Conservation (phyloP, 2,888 invertebrate genomes). For the Enchytraeus crypticus region DNA sequence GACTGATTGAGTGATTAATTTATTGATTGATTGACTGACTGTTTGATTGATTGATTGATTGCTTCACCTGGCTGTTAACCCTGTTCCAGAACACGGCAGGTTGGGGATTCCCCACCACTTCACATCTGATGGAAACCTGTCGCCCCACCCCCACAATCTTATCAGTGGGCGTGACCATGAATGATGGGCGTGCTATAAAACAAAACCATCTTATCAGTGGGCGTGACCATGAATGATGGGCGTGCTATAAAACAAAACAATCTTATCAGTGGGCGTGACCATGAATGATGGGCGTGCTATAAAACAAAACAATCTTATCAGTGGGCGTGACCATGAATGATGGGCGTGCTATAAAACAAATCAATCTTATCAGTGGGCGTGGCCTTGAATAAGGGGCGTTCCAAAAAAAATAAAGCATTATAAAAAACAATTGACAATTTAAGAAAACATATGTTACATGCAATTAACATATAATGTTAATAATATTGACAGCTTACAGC, state of each 20-base stretch:
- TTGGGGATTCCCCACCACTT: constrained; percentile 27
- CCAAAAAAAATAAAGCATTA: too few relatives aligned
- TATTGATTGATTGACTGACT: too few relatives aligned
- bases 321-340: constrained; percentile 24
- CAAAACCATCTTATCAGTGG: constrained; percentile 26
- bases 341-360: constrained; percentile 45
- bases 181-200: constrained; percentile 42
- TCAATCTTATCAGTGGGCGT: too few relatives aligned
- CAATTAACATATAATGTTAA: too few relatives aligned
- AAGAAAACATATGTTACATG: too few relatives aligned
- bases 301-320: constrained; percentile 42
- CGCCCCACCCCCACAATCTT: constrained; percentile 26
- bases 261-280: constrained; percentile 24
- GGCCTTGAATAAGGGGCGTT: too few relatives aligned
- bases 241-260: constrained; percentile 46
- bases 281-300: constrained; percentile 31
- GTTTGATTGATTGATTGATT: too few relatives aligned
- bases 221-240: constrained; percentile 25
- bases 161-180: constrained; percentile 23
- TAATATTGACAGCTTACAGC: too few relatives aligned
- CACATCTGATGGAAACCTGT: constrained; percentile 25
- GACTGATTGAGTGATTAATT: too few relatives aligned
- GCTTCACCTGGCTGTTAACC: constrained; percentile 14
- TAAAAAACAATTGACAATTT: too few relatives aligned
- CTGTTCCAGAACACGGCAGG: constrained; percentile 29